Conservation (phyloP, 2,888 invertebrate species). For the Thereva unica region DNA sequence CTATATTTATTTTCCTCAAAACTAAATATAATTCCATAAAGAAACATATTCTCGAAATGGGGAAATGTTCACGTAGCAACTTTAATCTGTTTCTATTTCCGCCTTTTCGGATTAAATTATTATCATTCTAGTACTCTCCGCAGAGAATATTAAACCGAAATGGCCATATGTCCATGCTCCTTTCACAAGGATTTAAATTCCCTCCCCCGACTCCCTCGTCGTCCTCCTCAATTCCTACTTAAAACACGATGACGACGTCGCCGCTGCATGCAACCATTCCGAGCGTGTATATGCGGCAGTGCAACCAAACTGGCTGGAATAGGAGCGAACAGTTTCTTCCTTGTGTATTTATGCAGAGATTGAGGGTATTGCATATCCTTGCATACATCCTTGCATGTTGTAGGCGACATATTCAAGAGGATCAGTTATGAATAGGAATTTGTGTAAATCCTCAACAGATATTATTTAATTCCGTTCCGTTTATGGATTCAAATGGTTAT, state of each 20-base stretch:
- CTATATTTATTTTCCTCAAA: no score
- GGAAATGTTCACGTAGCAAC: constrained; percentile 38
- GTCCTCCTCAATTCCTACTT: no score
- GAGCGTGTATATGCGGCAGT: background rate
- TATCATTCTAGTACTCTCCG: constrained; percentile 39
- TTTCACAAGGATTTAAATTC: constrained; percentile 39
- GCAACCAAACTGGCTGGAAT: background rate
- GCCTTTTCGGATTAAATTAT: constrained; percentile 41
- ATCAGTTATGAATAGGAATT: constrained; percentile 28
- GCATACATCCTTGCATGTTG: constrained; percentile 23
- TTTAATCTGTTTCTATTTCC: constrained; percentile 42
- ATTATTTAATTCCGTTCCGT: constrained; percentile 25
- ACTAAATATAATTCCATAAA: no score
- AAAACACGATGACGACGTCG: no score
- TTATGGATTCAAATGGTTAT: constrained; percentile 7
- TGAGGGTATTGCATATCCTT: constrained; percentile 18
- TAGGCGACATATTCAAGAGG: constrained; percentile 22
- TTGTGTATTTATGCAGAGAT: background rate
- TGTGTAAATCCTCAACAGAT: constrained; percentile 27
- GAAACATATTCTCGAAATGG: no score
- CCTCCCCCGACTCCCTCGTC: background rate
- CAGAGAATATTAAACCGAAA: constrained; percentile 41
- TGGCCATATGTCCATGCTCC: constrained; percentile 38
- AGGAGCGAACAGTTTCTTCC: constrained; percentile 2
- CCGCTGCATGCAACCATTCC: background rate